These are phyloP conservation scores for Drosophila eugracilis DNA, from an alignment of 1,140 invertebrate species.

Conservation along the genomic window DNA sequence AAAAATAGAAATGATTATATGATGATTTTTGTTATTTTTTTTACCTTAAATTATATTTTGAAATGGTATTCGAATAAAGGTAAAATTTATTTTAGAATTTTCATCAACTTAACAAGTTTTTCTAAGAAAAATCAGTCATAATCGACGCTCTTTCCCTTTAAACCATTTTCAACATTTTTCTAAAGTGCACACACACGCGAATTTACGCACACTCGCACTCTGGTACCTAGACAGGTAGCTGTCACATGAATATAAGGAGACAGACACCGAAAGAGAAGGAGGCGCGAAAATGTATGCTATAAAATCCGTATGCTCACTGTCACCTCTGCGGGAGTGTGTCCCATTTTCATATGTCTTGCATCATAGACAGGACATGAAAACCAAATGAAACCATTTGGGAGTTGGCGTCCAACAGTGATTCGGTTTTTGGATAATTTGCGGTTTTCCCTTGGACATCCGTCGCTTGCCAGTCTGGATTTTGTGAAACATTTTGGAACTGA, in stretches of 20 bases:
- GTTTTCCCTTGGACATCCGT: conserved; percentile 8
- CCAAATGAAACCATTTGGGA: conserved; percentile 36
- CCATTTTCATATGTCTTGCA: conserved; percentile 30
- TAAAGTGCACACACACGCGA: conserved; percentile 21
- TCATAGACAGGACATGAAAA: conserved; percentile 34
- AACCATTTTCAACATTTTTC: neutral
- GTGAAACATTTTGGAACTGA: neutral
- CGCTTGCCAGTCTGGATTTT: neutral
- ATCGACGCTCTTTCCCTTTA: too few species aligned
- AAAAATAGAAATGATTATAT: neutral
- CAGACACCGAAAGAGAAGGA: conserved; percentile 8
- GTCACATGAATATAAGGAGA: conserved; percentile 42
- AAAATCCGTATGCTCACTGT: conserved; percentile 55
- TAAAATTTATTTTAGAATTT: too few species aligned
- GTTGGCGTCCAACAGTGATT: conserved; percentile 29
- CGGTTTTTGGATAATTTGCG: conserved; percentile 36
- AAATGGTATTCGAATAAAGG: too few species aligned
- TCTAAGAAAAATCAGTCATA: too few species aligned
- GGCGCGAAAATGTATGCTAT: conserved; percentile 73
- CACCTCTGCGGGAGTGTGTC: conserved; percentile 14
- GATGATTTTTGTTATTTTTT: too few species aligned
- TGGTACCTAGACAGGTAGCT: conserved; percentile 23
- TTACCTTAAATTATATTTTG: too few species aligned
- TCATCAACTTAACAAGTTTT: too few species aligned
- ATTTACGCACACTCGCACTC: conserved; percentile 20